Conservation (phyloP, 2,888 invertebrate genomes). For the Argyra leucocephala region DNA sequence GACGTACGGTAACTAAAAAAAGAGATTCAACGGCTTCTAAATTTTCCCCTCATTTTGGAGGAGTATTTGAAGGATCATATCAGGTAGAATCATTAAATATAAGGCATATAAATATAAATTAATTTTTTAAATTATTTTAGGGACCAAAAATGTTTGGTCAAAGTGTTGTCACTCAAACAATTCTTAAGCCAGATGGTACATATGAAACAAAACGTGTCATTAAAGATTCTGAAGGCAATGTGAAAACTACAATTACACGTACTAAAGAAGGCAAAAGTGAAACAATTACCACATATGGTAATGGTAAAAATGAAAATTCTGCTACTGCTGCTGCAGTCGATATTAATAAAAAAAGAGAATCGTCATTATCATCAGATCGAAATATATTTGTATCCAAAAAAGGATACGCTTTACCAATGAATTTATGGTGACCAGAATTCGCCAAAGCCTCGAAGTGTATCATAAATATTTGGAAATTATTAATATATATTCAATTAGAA, state of each 20-base stretch:
- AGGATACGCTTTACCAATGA: constrained; percentile 43
- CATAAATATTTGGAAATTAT: constrained; percentile 12
- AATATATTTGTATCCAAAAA: constrained; percentile 41
- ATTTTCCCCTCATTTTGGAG: constrained; percentile 33
- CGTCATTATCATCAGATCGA: constrained; percentile 30
- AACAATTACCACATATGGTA: constrained; percentile 34
- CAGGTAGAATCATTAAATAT: constrained; percentile 25
- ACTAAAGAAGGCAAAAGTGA: constrained; percentile 37
- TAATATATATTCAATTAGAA: constrained; percentile 6
- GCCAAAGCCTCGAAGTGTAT: constrained; percentile 23
- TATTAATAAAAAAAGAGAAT: constrained; percentile 14
- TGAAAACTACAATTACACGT: constrained; percentile 49
- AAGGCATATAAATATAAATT: background rate
- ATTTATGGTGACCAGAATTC: constrained; percentile 45
- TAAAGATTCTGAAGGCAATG: constrained; percentile 50
- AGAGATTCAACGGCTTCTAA: constrained; percentile 31
- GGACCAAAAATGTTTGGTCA: constrained; percentile 46
- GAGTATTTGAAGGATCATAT: constrained; percentile 40
- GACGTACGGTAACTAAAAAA: constrained; percentile 20
- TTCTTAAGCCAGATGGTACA: constrained; percentile 50
- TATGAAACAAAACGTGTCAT: constrained; percentile 49
- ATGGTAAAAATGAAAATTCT: constrained; percentile 14
- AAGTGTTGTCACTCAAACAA: constrained; percentile 47
- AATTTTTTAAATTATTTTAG: constrained; percentile 23
- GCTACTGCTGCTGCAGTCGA: constrained; percentile 8